These are phyloP conservation scores for Aspidoscelis tigris DNA, from an alignment of 2,113 vertebrate species.

Conservation along the genomic window DNA sequence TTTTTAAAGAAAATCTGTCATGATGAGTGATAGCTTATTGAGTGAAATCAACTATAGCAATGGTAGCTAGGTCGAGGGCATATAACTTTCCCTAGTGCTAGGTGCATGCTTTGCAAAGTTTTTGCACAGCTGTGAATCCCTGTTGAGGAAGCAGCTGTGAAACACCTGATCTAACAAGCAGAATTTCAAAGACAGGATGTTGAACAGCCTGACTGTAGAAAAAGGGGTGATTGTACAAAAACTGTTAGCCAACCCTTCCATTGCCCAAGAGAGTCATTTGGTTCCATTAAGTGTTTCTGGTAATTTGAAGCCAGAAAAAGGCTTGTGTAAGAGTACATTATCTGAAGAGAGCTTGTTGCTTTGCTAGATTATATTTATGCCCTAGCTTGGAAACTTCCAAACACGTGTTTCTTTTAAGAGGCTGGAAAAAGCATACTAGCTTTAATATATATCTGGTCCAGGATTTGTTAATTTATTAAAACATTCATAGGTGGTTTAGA, in stretches of 20 bases:
- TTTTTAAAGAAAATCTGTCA: neutral
- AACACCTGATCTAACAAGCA: slow-evolving; percentile 19
- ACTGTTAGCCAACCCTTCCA: fast-evolving
- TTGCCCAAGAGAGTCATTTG: neutral
- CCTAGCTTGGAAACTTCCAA: neutral
- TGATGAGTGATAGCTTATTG: neutral
- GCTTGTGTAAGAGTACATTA: neutral
- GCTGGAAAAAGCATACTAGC: neutral
- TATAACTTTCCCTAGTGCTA: neutral
- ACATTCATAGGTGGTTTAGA: neutral
- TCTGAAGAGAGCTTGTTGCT: neutral
- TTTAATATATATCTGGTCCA: neutral
- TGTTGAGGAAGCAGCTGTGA: slow-evolving; percentile 32
- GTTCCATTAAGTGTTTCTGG: slow-evolving; percentile 19
- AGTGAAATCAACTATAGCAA: slow-evolving; percentile 11
- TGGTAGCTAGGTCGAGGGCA: neutral
- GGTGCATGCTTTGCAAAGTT: slow-evolving; percentile 18
- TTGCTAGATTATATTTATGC: neutral
- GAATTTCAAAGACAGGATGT: neutral
- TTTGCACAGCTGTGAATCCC: slow-evolving; percentile 8
- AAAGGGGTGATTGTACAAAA: neutral
- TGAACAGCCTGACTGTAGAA: neutral
- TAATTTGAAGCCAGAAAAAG: neutral
- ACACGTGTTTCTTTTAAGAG: neutral
- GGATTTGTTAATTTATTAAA: slow-evolving; percentile 14